Evolutionary conservation across 2,113 vertebrate genomes (phyloP).

Genomic region (Petaurus breviceps): DNA sequence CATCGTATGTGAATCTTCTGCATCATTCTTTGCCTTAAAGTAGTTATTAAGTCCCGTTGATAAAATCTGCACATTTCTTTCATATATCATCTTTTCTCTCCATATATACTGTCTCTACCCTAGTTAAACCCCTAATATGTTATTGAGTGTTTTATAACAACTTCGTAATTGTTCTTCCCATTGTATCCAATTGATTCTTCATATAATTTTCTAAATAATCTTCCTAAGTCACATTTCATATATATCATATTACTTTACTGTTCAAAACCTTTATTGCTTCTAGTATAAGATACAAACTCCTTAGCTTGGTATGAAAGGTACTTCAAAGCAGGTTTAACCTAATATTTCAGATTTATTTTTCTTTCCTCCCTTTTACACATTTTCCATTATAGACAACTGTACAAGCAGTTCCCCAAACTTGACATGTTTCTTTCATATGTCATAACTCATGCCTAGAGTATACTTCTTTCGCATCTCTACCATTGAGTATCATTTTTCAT

Average conservation of each 20-base stretch:
- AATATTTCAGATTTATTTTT: background rate
- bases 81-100: no score
- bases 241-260: background rate
- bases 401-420: background rate
- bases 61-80: no score
- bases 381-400: background rate
- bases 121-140: no score
- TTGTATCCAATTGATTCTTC: background rate
- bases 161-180: background rate
- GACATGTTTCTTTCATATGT: background rate
- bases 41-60: no score
- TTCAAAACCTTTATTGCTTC: background rate
- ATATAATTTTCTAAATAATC: background rate
- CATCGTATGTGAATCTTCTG: no score
- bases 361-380: background rate
- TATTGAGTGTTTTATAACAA: background rate
- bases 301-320: background rate
- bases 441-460: background rate
- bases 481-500: background rate
- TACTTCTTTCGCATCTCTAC: background rate
- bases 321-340: background rate
- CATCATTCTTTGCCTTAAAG: no score
- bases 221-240: background rate
- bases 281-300: background rate
- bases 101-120: no score